Conservation (phyloP, 2,888 invertebrate genomes). For the Eupsilia transversa region DNA sequence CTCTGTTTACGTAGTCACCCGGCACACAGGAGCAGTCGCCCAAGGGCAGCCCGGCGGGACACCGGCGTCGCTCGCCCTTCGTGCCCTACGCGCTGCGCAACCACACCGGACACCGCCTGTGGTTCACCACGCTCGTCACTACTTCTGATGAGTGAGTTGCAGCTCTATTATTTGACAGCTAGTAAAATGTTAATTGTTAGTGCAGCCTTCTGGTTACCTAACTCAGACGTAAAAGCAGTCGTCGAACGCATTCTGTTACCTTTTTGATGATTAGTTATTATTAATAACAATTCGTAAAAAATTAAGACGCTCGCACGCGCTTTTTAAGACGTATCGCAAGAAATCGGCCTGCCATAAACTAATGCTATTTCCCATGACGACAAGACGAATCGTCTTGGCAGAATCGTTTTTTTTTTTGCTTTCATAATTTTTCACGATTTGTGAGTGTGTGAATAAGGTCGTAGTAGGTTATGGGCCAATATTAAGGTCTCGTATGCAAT, state of each 20-base stretch:
- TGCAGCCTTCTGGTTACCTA: neutral
- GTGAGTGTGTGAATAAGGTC: neutral
- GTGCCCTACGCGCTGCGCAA: conserved; percentile 98
- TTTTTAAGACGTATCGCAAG: neutral
- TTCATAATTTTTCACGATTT: neutral
- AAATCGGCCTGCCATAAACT: neutral
- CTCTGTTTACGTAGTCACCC: conserved; percentile 58
- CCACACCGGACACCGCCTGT: conserved; percentile 96
- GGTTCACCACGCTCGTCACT: conserved; percentile 96
- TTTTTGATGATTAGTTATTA: neutral
- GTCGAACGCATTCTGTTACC: neutral
- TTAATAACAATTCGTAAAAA: no score
- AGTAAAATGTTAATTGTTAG: neutral
- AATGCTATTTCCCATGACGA: neutral
- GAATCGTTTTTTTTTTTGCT: neutral
- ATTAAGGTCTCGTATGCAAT: neutral
- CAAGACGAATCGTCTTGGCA: neutral
- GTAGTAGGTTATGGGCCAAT: neutral
- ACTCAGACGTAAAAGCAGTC: neutral
- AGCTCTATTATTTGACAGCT: neutral
- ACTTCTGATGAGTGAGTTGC: conserved; percentile 91
- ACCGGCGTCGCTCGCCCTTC: conserved; percentile 96
- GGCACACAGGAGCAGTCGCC: conserved; percentile 80
- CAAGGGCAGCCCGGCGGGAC: conserved; percentile 90
- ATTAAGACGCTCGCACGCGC: no score